Conservation (phyloP, 2,113 vertebrate species). For the Xiphias gladius region DNA sequence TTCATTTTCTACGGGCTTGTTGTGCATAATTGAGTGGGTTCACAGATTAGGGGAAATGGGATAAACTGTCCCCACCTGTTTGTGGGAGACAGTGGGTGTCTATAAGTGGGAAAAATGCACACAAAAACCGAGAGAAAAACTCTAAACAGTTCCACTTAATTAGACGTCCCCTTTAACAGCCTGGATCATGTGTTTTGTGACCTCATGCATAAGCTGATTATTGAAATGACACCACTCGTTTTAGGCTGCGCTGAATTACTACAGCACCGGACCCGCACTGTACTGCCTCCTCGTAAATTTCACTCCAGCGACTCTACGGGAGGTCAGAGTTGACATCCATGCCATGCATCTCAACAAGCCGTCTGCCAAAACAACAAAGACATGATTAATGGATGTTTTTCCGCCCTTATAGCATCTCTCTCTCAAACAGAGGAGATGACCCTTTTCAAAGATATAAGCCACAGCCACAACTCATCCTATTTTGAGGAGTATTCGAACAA, state of each 20-base stretch:
- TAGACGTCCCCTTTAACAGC: background rate
- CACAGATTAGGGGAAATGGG: constrained; percentile 8
- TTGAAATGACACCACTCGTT: constrained; percentile 31
- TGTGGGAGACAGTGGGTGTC: background rate
- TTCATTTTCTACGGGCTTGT: constrained; percentile 4
- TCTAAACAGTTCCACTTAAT: background rate
- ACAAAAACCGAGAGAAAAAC: background rate
- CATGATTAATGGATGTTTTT: constrained; percentile 77
- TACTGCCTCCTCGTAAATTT: constrained; percentile 60
- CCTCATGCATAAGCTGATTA: constrained; percentile 50
- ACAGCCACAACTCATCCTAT: constrained; percentile 53
- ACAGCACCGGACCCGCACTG: constrained; percentile 6
- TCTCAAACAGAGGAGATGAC: constrained; percentile 68
- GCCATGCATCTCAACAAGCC: constrained; percentile 63
- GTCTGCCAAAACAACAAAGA: constrained; percentile 70
- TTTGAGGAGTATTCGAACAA: constrained; percentile 51
- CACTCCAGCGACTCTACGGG: constrained; percentile 26
- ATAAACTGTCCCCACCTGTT: constrained; percentile 1
- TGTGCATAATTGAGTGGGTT: constrained; percentile 25
- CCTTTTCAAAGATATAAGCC: constrained; percentile 51
- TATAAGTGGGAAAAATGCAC: background rate
- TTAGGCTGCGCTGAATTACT: constrained; percentile 49
- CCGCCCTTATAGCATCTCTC: constrained; percentile 57
- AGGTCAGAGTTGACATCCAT: constrained; percentile 73
- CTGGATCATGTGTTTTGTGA: constrained; percentile 7